Percentiles rank a stretch among this genome's conserved stretches.
These are phyloP conservation scores for Lepidothrix coronata DNA, from an alignment of 2,113 vertebrate genomes.

Conservation along the genomic window DNA sequence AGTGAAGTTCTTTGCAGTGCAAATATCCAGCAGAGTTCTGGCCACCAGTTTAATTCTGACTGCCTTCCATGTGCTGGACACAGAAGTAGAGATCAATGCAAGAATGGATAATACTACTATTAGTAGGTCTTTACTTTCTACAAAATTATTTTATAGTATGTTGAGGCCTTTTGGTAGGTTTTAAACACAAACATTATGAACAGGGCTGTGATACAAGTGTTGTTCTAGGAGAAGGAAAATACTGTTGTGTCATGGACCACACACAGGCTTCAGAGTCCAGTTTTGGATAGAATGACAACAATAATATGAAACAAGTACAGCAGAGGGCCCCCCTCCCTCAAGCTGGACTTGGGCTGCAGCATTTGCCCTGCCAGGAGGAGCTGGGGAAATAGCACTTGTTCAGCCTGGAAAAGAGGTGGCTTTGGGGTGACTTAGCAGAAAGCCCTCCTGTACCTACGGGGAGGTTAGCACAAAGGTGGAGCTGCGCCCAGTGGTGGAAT, in stretches of 20 bases:
- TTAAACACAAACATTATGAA: neutral
- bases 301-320: neutral
- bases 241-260: rapidly evolving
- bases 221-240: neutral
- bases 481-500: neutral
- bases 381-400: neutral
- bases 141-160: neutral
- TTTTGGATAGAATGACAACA: neutral
- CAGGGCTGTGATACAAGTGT: neutral
- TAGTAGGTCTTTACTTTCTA: neutral
- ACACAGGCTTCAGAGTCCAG: neutral
- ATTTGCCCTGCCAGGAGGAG: neutral
- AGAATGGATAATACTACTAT: neutral
- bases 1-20: neutral
- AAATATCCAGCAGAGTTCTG: neutral
- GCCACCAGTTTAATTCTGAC: neutral
- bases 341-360: neutral
- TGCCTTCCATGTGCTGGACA: neutral
- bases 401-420: neutral
- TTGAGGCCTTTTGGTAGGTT: neutral
- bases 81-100: neutral
- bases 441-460: rapidly evolving
- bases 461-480: neutral
- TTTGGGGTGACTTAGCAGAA: neutral
- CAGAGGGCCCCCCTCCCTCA: neutral